These are phyloP conservation scores for Hylia prasina DNA, from an alignment of 2,113 vertebrate species.

Conservation along the genomic window DNA sequence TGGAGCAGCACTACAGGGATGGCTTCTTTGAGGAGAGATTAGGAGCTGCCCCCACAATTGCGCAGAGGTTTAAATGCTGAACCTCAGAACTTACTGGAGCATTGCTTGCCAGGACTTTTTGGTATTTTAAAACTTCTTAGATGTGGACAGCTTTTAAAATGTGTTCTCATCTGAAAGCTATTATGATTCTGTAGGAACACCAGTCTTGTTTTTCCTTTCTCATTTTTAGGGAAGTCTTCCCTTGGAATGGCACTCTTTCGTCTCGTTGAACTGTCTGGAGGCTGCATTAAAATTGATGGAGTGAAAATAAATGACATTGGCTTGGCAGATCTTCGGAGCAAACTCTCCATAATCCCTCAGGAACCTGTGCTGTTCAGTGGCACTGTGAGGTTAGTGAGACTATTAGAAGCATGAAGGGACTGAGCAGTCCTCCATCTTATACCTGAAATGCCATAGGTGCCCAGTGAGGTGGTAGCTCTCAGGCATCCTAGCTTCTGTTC, in stretches of 20 bases:
- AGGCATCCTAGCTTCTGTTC: background rate
- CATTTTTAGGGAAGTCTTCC: slow-evolving; percentile 85
- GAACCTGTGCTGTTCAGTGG: slow-evolving; percentile 92
- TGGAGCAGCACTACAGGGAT: background rate
- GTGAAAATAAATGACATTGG: slow-evolving; percentile 89
- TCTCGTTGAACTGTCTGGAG: slow-evolving; percentile 86
- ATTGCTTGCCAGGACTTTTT: background rate
- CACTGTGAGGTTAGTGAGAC: slow-evolving; percentile 81
- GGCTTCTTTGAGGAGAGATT: background rate
- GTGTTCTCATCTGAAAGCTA: background rate
- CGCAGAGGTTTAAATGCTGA: background rate
- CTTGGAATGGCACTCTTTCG: slow-evolving; percentile 88
- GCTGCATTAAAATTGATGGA: slow-evolving; percentile 89
- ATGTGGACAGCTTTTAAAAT: background rate
- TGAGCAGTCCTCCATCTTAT: background rate
- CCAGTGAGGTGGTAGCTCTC: background rate
- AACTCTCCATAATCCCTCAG: slow-evolving; percentile 92
- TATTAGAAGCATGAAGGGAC: background rate
- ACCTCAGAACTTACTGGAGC: background rate
- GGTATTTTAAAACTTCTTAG: background rate
- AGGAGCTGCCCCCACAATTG: background rate
- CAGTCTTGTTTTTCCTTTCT: background rate
- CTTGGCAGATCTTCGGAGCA: slow-evolving; percentile 90
- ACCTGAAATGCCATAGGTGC: background rate
- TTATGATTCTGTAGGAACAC: background rate